Evolutionary conservation across 2,113 vertebrate genomes (phyloP).

Genomic region (Semnornis frantzii): DNA sequence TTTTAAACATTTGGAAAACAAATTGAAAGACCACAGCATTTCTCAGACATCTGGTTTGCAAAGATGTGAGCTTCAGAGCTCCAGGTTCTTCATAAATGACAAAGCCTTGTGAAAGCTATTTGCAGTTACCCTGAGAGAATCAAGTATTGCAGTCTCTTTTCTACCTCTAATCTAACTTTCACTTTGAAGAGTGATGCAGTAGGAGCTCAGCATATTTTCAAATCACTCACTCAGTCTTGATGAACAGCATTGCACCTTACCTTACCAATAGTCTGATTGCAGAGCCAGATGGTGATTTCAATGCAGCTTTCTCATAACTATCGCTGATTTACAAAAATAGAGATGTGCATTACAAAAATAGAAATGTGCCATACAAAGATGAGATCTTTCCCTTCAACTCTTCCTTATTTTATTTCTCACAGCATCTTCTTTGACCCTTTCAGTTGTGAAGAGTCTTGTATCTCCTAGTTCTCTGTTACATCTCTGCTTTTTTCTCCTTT

Average conservation of each 20-base stretch:
- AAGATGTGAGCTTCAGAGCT: not conserved
- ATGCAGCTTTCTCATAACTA: not conserved
- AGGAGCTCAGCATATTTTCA: constrained; percentile 4
- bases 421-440: constrained; percentile 10
- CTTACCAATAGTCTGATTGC: constrained; percentile 2
- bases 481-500: constrained; percentile 36
- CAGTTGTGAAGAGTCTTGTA: not conserved
- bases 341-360: not conserved
- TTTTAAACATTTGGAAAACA: not conserved
- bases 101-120: not conserved
- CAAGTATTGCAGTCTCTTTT: not conserved
- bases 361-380: not conserved
- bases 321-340: constrained; percentile 25
- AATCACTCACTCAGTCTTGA: not conserved
- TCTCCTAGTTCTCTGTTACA: not conserved
- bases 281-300: not conserved
- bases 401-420: constrained; percentile 17
- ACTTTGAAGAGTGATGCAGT: not conserved
- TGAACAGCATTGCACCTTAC: not conserved
- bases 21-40: not conserved
- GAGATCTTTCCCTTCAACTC: not conserved
- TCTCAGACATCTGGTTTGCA: not conserved
- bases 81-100: not conserved
- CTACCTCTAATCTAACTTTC: not conserved
- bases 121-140: not conserved